A percentile compares a stretch with the other conserved stretches of the same genome.
phyloP scores from a whole-genome alignment of 1,140 invertebrate species.

The Scaptomyza graminum region DNA sequence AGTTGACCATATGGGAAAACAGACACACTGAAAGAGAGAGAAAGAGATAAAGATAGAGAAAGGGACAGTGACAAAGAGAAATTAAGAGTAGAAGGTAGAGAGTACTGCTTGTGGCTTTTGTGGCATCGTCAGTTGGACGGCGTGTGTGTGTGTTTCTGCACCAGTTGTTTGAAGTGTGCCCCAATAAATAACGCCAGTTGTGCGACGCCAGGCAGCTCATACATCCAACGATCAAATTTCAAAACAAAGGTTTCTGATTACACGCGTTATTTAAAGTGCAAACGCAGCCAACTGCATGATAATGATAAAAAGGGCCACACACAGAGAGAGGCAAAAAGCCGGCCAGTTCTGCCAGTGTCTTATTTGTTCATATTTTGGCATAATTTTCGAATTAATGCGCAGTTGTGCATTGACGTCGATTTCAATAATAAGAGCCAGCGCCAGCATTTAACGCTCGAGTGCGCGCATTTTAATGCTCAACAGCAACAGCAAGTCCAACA shows the following conservation, averaged over 20 bases:
- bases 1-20: constrained; percentile 23
- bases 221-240: constrained; percentile 27
- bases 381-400: constrained; percentile 24
- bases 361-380: constrained; percentile 9
- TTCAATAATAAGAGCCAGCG: constrained; percentile 21
- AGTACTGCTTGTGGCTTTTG: constrained; percentile 8
- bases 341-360: no score
- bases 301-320: constrained; percentile 37
- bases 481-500: constrained; percentile 22
- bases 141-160: constrained; percentile 20
- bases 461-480: constrained; percentile 24
- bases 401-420: constrained; percentile 7
- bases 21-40: not conserved
- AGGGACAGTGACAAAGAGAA: not conserved
- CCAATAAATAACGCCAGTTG: constrained; percentile 22
- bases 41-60: not conserved
- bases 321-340: not conserved
- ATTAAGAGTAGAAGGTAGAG: not conserved
- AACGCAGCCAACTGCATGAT: constrained; percentile 40
- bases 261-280: constrained; percentile 34
- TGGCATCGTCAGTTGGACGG: constrained; percentile 5
- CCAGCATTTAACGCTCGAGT: constrained; percentile 32
- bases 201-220: constrained; percentile 1
- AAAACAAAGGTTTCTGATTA: constrained; percentile 49
- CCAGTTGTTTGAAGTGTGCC: constrained; percentile 37